Conservation (phyloP, 2,797 vertebrate genomes). For the Thripadectes ignobilis region DNA sequence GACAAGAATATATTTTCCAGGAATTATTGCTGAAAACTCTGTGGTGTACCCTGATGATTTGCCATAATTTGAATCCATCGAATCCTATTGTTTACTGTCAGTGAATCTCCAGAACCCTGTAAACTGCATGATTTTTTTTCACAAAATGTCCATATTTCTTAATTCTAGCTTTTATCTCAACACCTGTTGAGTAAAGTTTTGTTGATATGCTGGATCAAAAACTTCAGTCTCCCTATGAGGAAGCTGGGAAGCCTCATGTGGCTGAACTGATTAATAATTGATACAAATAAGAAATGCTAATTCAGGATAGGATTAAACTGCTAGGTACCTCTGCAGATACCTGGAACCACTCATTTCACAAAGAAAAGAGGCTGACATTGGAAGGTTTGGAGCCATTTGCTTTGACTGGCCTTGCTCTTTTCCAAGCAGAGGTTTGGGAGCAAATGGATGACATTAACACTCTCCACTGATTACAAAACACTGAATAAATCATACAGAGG, state of each 20-base stretch:
- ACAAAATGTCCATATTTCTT: background rate
- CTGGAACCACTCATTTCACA: background rate
- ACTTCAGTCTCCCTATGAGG: background rate
- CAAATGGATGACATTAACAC: constrained; percentile 47
- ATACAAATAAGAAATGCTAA: background rate
- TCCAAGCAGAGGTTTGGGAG: background rate
- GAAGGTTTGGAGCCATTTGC: background rate
- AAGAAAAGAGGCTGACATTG: background rate
- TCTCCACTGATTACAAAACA: constrained; percentile 27
- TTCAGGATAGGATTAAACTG: background rate
- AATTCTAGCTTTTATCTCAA: background rate
- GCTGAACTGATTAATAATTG: background rate
- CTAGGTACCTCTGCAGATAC: background rate
- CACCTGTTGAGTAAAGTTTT: background rate
- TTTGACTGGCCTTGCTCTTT: background rate
- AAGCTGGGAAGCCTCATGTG: background rate
- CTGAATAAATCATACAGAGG: constrained; percentile 12
- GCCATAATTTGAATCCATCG: background rate
- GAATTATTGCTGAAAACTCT: background rate
- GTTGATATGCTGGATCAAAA: background rate
- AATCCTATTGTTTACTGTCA: background rate
- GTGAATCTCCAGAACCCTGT: background rate
- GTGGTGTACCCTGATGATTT: background rate
- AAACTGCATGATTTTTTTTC: background rate
- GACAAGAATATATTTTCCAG: background rate